Conservation (phyloP, 2,797 vertebrate species). For the Myiothlypis chrysogaster region DNA sequence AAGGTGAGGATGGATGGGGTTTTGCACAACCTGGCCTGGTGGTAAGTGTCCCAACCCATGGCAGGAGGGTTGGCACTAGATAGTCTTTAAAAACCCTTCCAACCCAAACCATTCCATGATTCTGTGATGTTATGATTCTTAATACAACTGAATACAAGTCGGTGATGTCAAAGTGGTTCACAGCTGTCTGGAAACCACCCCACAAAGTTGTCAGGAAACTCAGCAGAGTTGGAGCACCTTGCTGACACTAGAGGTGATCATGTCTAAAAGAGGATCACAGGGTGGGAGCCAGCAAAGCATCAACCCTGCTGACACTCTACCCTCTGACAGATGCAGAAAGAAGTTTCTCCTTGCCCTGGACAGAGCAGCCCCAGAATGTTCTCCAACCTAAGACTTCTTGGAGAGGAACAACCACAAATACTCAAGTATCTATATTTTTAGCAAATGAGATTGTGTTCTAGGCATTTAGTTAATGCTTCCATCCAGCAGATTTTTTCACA, state of each 20-base stretch:
- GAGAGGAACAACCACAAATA: background rate
- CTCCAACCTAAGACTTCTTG: background rate
- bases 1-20: background rate
- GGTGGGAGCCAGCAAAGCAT: background rate
- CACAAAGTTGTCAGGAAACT: background rate
- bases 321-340: rapidly evolving
- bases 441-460: background rate
- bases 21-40: background rate
- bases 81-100: background rate
- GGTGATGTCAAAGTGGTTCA: background rate
- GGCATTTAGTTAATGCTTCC: background rate
- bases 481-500: background rate
- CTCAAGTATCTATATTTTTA: background rate
- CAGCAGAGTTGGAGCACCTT: background rate
- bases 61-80: background rate
- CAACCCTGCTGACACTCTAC: background rate
- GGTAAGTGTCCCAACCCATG: background rate
- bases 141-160: background rate
- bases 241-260: background rate
- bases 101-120: background rate
- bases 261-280: background rate
- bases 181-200: background rate
- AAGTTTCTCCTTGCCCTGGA: background rate
- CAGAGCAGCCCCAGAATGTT: background rate
- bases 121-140: background rate